Evolutionary conservation across 1,140 invertebrate species (phyloP), one percentile per base, ranked within the genome.

Genomic region (Asobara japonica): DNA sequence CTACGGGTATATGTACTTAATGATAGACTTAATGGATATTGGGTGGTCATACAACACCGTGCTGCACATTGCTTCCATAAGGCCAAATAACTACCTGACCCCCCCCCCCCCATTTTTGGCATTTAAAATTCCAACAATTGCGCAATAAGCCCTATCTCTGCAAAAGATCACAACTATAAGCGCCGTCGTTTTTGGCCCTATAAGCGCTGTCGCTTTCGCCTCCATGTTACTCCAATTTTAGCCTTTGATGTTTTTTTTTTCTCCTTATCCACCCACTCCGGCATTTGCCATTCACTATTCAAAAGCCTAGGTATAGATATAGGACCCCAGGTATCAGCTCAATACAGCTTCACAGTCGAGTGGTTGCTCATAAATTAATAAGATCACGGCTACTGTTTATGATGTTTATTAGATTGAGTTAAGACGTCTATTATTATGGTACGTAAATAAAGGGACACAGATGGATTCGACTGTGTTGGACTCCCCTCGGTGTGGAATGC

Each of bases 391-490:
- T 73, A 61, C 74, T 79, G 82, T 84, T 85, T 83, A 80, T 80
- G 79, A 84, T 78, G 80, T 85, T 87, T 86, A 86, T 87, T 87
- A 82, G 77, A 87, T 86, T 86, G 79, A 74, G 79, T 84, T 86
- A 84, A 85, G 83, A 86, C 80, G 77, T 69, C 80, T 83, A 82
- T 85, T 84, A 86, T 86, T 83, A 76, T 78, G 79, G 76, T 71
- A 68, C 56, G 74, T 81, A 85, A 84, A 85, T 84, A 84, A 84
- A 86, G 77, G 81, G 77, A n/a, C 60, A 56, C 45, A 69, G 67
- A 69, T 48, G 18, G 22, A 36, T 69, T 69, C 33, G 20, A 51
- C 45, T 51, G 45, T 51, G 45, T 51, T 13, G 20, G 45, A 18
- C n/a, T 5, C 31, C n/a, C 22, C 48, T 33, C 68, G 27, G 29